phyloP scores from a whole-genome alignment of 2,113 vertebrate genomes.

The Grallaria varia region DNA sequence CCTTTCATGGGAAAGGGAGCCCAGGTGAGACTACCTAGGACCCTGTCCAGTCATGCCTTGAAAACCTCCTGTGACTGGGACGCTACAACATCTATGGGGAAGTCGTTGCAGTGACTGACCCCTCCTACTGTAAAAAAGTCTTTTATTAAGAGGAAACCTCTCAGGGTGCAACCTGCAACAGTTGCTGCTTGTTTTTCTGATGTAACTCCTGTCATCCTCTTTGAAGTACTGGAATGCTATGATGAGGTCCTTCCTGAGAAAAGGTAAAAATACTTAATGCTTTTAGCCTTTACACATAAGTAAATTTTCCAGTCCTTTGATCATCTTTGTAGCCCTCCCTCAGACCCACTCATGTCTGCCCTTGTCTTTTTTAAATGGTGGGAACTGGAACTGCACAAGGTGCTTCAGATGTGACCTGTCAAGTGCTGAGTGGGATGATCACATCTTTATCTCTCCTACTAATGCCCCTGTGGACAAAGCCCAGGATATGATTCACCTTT shows the following conservation, averaged over 20 bases:
- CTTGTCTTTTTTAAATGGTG: not conserved
- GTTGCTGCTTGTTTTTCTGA: not conserved
- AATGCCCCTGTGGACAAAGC: rapidly evolving
- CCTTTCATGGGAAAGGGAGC: not conserved
- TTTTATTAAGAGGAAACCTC: not conserved
- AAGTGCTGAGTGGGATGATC: not conserved
- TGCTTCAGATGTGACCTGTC: not conserved
- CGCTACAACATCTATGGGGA: not conserved
- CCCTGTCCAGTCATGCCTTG: not conserved
- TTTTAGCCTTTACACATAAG: not conserved
- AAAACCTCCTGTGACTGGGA: not conserved
- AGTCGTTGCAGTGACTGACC: not conserved
- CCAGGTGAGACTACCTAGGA: not conserved
- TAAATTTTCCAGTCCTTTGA: not conserved
- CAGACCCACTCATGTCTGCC: not conserved
- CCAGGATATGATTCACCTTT: rapidly evolving
- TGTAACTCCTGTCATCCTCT: not conserved
- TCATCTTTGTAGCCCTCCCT: not conserved
- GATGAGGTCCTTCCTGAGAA: rapidly evolving
- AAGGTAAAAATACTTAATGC: not conserved
- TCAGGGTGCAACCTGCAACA: not conserved
- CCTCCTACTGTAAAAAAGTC: not conserved
- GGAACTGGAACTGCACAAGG: not conserved
- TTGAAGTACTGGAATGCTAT: not conserved
- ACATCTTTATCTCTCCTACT: not conserved